These are phyloP conservation scores for Octopus bimaculoides DNA, from an alignment of 1,140 invertebrate genomes.

Conservation along the genomic window DNA sequence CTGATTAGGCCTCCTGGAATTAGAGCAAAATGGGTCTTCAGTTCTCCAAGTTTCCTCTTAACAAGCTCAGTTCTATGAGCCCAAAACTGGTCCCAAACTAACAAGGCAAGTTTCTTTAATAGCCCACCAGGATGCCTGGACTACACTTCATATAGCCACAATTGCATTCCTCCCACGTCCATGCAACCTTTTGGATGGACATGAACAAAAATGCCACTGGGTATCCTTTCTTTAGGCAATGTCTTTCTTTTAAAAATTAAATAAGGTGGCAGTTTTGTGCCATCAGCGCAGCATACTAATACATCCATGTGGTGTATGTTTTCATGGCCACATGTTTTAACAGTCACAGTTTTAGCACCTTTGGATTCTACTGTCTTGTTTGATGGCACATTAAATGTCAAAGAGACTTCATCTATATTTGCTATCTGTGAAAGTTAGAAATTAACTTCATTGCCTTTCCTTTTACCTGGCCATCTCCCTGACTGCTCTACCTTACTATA, in stretches of 20 bases:
- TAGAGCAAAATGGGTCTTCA: not conserved
- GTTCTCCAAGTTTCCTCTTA: not conserved
- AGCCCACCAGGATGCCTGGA: not conserved
- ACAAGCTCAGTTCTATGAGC: not conserved
- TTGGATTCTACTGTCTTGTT: not conserved
- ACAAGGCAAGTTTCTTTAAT: not conserved
- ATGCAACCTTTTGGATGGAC: constrained; percentile 4
- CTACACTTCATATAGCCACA: not conserved
- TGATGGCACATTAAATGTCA: not conserved
- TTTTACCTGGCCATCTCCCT: too few species aligned
- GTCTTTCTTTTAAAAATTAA: too few species aligned
- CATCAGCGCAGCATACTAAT: constrained; percentile 3
- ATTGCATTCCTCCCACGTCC: not conserved
- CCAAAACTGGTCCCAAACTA: not conserved
- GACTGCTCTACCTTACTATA: too few species aligned
- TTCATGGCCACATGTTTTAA: not conserved
- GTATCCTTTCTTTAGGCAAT: constrained; percentile 3
- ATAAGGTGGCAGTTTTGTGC: not conserved
- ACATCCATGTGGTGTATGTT: too few species aligned
- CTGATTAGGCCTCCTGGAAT: not conserved
- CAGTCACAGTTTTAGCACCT: not conserved
- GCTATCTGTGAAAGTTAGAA: not conserved
- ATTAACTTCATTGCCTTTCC: not conserved
- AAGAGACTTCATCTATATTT: constrained; percentile 7
- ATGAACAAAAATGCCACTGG: constrained; percentile 2